Percentiles rank a stretch among this genome's conserved stretches.
phyloP scores from a whole-genome alignment of 2,113 vertebrate genomes.

The Nerophis lumbriciformis region DNA sequence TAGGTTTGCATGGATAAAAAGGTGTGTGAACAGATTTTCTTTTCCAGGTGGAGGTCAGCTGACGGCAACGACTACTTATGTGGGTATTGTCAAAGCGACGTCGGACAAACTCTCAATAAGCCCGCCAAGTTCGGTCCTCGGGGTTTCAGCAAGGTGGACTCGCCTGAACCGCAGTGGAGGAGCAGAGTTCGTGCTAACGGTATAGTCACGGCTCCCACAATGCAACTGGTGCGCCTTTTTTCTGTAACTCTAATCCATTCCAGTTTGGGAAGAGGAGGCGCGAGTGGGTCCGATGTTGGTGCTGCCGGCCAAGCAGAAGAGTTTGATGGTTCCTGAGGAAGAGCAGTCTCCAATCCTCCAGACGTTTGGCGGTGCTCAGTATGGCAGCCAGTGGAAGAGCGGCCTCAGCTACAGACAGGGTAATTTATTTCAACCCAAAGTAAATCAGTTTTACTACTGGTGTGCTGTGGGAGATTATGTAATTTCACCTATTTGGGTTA shows the following conservation, averaged over 20 bases:
- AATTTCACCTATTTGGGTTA: no score
- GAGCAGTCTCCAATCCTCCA: slow-evolving; percentile 14
- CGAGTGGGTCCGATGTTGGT: slow-evolving; percentile 50
- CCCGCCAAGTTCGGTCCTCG: slow-evolving; percentile 30
- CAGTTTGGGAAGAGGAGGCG: slow-evolving; percentile 43
- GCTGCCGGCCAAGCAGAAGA: slow-evolving; percentile 31
- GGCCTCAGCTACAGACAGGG: slow-evolving; percentile 11
- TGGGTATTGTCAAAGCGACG: slow-evolving; percentile 41
- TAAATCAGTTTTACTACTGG: no score
- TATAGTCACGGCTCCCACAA: not conserved
- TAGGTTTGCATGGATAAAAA: not conserved
- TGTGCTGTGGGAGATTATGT: no score
- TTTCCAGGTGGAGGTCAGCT: slow-evolving; percentile 59
- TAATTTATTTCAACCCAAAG: not conserved
- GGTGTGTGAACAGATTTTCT: accelerated
- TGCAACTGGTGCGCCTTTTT: not conserved
- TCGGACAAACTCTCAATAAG: not conserved
- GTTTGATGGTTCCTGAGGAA: slow-evolving; percentile 19
- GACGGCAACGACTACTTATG: slow-evolving; percentile 62
- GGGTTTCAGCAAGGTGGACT: slow-evolving; percentile 17
- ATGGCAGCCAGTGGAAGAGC: slow-evolving; percentile 56
- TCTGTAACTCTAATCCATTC: not conserved
- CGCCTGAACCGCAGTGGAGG: slow-evolving; percentile 8
- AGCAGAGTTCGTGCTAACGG: not conserved
- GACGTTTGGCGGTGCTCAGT: slow-evolving; percentile 25